Conservation (phyloP, 2,888 invertebrate species). For the Corbicula japonica region DNA sequence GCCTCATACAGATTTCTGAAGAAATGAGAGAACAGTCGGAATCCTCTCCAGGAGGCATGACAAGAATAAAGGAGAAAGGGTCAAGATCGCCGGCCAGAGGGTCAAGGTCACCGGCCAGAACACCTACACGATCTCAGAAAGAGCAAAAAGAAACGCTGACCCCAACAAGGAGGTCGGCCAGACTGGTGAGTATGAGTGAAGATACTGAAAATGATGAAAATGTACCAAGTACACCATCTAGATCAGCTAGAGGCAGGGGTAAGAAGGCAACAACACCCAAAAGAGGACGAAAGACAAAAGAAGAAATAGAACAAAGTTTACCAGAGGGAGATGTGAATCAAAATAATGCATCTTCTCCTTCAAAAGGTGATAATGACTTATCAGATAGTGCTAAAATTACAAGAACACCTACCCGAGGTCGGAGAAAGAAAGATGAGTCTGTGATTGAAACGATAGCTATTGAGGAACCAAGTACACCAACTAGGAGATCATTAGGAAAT, state of each 20-base stretch:
- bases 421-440: slow-evolving; percentile 19
- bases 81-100: slow-evolving; percentile 2
- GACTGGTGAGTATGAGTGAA: slow-evolving; percentile 18
- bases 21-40: slow-evolving; percentile 35
- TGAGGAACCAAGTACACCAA: slow-evolving; percentile 24
- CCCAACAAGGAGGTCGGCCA: slow-evolving; percentile 13
- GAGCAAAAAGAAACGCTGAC: slow-evolving; percentile 13
- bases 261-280: slow-evolving; percentile 34
- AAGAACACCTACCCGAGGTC: slow-evolving; percentile 14
- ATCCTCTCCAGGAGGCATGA: slow-evolving; percentile 37
- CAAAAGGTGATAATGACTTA: not conserved
- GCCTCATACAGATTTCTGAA: slow-evolving; percentile 39
- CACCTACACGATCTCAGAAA: slow-evolving; percentile 28
- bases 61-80: slow-evolving; percentile 41
- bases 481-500: not conserved
- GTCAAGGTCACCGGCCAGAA: slow-evolving; percentile 38
- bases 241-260: slow-evolving; percentile 26
- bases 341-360: slow-evolving; percentile 26
- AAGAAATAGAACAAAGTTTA: slow-evolving; percentile 14
- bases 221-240: slow-evolving; percentile 26
- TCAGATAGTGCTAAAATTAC: slow-evolving; percentile 14
- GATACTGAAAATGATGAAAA: slow-evolving; percentile 35
- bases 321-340: slow-evolving; percentile 40
- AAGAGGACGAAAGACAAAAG: slow-evolving; percentile 19
- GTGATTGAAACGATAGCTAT: slow-evolving; percentile 11